Evolutionary conservation across 2,888 invertebrate species (phyloP), one percentile per base, ranked within the genome.

Genomic region (Aplocera efformata): DNA sequence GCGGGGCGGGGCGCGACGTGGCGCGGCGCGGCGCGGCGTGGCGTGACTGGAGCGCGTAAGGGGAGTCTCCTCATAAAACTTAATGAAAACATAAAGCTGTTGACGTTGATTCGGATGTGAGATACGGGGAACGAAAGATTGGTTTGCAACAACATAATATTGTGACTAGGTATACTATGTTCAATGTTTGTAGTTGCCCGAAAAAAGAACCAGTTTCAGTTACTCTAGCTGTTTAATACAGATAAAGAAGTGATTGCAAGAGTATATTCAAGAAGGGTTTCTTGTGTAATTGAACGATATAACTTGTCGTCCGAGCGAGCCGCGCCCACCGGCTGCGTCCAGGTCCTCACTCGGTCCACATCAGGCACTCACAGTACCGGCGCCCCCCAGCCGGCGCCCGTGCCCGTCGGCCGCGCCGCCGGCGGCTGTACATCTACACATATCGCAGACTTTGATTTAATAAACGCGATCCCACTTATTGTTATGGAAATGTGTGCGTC

Each of bases 401-500:
- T 3, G 27, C 6, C 21, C 9, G 7, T 6, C 29, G 30, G 22
- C 6, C 10, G 10, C 27, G 10, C 27, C 17, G 28, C 21, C 29
- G 23, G 32, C 38, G 41, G 49, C 47, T 55, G 48, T 45, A 44
- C 58, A 52, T 49, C 42, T 30, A 47, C 46, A 50, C 50, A 56
- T 52, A 52, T 49, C 47, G 44, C 47, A 49, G 45, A 48, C 47
- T 50, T 44, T 58, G 53, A 58, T 58, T 56, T 50, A 58, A 56
- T 55, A 55, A 41, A 49, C 47, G 29, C 35, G 33, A 43, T 42
- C 47, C 40, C 36, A 32, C 42, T 33, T 36, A 43, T 43, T 48
- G 48, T 50, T 50, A 50, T 48, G 50, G 37, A 40, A 48, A 50
- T 48, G 34, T 29, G 10, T 20, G 38, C 31, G 39, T 34, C 25